phyloP scores from a whole-genome alignment of 92 coral and sea anemone species.

The Micromussa lordhowensis region DNA sequence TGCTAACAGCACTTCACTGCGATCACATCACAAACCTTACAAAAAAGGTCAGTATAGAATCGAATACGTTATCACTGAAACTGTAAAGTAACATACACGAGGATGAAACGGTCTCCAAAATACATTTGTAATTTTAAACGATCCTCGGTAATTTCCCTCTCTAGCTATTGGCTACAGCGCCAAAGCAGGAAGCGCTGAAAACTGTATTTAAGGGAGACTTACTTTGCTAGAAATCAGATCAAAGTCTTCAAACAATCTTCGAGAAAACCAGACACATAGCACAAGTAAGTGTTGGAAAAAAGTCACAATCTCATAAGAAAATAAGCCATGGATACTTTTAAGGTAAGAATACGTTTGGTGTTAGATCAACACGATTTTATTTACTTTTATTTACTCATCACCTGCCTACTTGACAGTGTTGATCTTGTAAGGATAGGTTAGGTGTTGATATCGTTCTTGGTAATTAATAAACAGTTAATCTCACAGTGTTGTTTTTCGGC shows the following conservation, averaged over 20 bases:
- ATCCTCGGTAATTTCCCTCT: conserved; percentile 9
- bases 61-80: background rate
- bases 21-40: background rate
- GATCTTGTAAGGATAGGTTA: no score
- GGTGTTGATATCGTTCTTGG: no score
- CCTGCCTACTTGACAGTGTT: no score
- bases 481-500: background rate
- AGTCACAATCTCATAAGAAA: no score
- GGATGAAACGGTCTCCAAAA: background rate
- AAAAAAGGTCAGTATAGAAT: background rate
- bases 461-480: no score
- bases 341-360: background rate
- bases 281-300: no score
- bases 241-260: background rate
- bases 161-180: background rate
- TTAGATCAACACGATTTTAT: no score
- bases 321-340: background rate
- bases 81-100: background rate
- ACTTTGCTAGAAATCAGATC: background rate
- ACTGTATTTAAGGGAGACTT: background rate
- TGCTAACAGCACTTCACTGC: background rate
- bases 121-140: conserved; percentile 9
- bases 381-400: no score
- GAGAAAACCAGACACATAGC: background rate
- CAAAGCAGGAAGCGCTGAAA: conserved; percentile 15